Base-by-base conservation (phyloP, 2,113 vertebrate species). In the Chaetodon auriga region DNA sequence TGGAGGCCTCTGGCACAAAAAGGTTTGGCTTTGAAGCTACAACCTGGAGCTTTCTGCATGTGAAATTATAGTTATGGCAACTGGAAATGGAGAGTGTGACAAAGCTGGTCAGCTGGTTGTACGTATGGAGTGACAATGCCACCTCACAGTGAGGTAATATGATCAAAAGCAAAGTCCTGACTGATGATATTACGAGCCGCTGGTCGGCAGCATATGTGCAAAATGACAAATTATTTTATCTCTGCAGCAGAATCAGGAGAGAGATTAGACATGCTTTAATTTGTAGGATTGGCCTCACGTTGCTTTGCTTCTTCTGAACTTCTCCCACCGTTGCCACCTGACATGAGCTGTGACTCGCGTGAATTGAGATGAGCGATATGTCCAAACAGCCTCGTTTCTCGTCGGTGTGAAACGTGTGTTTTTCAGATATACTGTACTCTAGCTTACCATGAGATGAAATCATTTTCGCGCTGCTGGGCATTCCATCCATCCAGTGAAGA, bases 401-500 rank as follows among this genome's bases (percentile, higher is more conserved):
- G n/a, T 63, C 18, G 65, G 19, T 41, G 13, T 53, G 63, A 8
- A 11, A 14, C 30, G 51, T 21, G 35, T 48, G 16, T 79, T 79
- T 62, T 71, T 74, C 57, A 62, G 21, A 69, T 64, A 53, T 65
- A 76, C 60, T 65, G 41, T 60, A 61, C 12, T 58, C 58, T 75
- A 53, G 55, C 69, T 88, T 66, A 77, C 19, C 23, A 35, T 45
- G 45, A 76, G 79, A 88, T 69, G 63, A 83, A 78, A 70, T 70
- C 12, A 45, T 57, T 81, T 79, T 77, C 63, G 49, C 25, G 36
- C 64, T 65, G 41, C 45, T 6, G 23, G 75, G 43, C 72, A 18
- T 72, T 80, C 14, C 62, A 74, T 83, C 63, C 55, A 76, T 84
- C 74, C 64, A 68, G 61, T 51, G 45, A 77, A 48, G 82, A 88